Evolutionary conservation across 2,888 invertebrate species (phyloP).

Genomic region (Gortyna flavago): DNA sequence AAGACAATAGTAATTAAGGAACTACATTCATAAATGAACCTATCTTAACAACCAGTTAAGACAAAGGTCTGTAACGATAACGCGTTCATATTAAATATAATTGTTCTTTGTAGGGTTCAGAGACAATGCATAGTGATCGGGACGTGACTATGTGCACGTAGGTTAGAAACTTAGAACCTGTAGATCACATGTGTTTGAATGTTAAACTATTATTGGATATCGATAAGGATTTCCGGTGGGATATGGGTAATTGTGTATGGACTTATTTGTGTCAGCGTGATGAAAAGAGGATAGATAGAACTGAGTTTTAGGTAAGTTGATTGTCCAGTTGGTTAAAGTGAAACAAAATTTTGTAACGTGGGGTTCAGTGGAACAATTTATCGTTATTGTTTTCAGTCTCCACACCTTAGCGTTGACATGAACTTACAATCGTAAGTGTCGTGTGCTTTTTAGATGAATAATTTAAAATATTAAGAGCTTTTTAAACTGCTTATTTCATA

Average conservation of each 20-base stretch:
- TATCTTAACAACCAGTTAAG: conserved; percentile 12
- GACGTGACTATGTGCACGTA: conserved; percentile 59
- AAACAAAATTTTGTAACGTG: too few relatives aligned
- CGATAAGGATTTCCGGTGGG: conserved; percentile 37
- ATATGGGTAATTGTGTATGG: not conserved
- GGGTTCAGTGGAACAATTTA: too few relatives aligned
- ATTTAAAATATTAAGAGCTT: too few relatives aligned
- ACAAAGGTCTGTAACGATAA: conserved; percentile 56
- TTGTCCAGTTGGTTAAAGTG: too few relatives aligned
- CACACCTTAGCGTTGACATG: too few relatives aligned
- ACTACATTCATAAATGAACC: not conserved
- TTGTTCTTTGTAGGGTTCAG: conserved; percentile 57
- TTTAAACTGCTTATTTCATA: too few relatives aligned
- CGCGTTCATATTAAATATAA: conserved; percentile 58
- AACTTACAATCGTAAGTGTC: too few relatives aligned
- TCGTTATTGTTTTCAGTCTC: too few relatives aligned
- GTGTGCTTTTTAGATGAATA: too few relatives aligned
- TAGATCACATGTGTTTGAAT: not conserved
- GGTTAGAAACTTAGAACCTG: not conserved
- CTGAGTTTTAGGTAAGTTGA: too few relatives aligned
- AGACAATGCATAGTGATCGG: conserved; percentile 62
- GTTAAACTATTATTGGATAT: conserved; percentile 2
- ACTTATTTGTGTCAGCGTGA: not conserved
- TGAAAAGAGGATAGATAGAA: too few relatives aligned
- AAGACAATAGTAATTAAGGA: not conserved